Percentiles rank a stretch among this genome's conserved stretches.
These are phyloP conservation scores for Prunella fulvescens DNA, from an alignment of 2,113 vertebrate species.

Conservation along the genomic window DNA sequence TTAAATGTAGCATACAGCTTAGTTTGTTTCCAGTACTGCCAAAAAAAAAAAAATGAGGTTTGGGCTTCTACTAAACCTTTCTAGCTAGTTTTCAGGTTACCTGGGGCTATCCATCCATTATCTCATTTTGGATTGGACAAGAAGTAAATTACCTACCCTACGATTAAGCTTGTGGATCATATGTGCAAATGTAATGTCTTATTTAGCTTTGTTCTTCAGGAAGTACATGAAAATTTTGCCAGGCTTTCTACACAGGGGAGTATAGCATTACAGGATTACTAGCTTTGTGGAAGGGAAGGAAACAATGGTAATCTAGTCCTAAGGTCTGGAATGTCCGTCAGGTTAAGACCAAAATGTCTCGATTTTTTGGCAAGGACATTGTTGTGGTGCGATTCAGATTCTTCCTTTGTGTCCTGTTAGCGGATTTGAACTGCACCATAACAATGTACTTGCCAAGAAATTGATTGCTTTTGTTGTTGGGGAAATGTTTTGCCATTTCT, in stretches of 20 bases:
- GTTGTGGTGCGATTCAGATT: not conserved
- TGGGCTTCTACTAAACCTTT: not conserved
- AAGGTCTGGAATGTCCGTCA: not conserved
- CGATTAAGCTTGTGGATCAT: not conserved
- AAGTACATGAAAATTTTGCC: not conserved
- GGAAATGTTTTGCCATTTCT: constrained; percentile 61
- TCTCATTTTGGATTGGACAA: not conserved
- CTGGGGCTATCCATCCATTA: not conserved
- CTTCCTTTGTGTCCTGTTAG: not conserved
- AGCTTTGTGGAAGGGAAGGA: not conserved
- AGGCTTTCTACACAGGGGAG: not conserved
- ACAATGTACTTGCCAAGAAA: not conserved
- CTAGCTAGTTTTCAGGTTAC: not conserved
- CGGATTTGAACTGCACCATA: not conserved
- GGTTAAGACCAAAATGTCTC: constrained; percentile 42
- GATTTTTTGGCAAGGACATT: not conserved
- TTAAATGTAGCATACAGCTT: not conserved
- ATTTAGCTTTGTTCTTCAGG: not conserved
- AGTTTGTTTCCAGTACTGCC: not conserved
- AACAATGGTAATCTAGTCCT: not conserved
- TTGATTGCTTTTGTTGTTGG: constrained; percentile 56
- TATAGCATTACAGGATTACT: not conserved
- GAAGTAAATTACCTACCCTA: not conserved
- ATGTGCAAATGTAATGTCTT: not conserved
- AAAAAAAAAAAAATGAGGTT: not conserved